Evolutionary conservation across 2,888 invertebrate genomes (phyloP).

Genomic region (Philaethria dido): DNA sequence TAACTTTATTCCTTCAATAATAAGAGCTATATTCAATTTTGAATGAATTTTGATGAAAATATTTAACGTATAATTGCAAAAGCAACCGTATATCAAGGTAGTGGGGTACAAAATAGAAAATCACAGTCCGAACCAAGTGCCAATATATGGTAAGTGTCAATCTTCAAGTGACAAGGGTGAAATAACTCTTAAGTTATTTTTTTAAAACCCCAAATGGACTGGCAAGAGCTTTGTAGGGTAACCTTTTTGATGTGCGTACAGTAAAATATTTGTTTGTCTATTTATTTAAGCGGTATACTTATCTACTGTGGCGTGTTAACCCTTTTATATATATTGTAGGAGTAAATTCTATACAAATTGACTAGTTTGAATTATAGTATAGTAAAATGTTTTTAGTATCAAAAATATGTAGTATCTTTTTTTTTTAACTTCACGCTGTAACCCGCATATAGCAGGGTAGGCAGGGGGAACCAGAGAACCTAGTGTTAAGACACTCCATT

Average conservation of each 20-base stretch:
- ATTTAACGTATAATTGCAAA: not conserved
- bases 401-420: no score
- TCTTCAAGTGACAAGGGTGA: slow-evolving; percentile 5
- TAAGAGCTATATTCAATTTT: slow-evolving; percentile 1
- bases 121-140: not conserved
- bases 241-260: not conserved
- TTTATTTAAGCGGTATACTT: not conserved
- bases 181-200: slow-evolving; percentile 5
- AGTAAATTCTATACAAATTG: not conserved
- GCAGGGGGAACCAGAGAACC: no score
- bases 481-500: no score
- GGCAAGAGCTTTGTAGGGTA: not conserved
- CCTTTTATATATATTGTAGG: not conserved
- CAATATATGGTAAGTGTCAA: slow-evolving; percentile 17
- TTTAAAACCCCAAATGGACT: slow-evolving; percentile 2
- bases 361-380: no score
- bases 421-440: no score
- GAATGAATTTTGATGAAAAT: not conserved
- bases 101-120: slow-evolving; percentile 4
- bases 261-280: slow-evolving; percentile 8
- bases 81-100: not conserved
- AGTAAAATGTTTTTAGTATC: no score
- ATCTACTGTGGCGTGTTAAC: slow-evolving; percentile 1
- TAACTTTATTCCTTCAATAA: not conserved
- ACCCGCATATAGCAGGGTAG: no score